These are phyloP conservation scores for Phoebastria nigripes DNA, from an alignment of 2,797 vertebrate species.

Conservation along the genomic window DNA sequence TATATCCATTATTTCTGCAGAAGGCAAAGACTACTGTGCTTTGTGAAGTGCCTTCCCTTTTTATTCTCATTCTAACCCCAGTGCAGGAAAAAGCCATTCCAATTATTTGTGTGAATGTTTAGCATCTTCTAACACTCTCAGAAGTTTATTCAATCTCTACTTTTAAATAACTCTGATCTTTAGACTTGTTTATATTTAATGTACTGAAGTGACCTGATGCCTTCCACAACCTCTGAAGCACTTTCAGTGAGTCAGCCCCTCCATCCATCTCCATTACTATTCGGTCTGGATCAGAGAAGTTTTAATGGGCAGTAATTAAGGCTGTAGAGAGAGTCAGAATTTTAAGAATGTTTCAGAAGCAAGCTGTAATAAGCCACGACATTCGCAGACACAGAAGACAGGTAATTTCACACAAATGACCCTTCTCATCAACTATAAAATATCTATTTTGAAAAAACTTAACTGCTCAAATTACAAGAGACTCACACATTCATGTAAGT, in stretches of 20 bases:
- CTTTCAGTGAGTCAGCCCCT: neutral
- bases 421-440: neutral
- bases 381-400: rapidly evolving
- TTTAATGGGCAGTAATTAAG: neutral
- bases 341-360: neutral
- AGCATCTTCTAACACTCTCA: neutral
- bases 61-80: neutral
- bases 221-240: neutral
- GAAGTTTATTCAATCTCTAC: neutral
- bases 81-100: neutral
- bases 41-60: neutral
- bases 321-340: neutral
- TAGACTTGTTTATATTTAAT: neutral
- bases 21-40: neutral
- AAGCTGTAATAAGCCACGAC: neutral
- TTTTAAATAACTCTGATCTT: neutral
- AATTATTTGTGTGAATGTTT: neutral
- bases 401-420: neutral
- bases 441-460: neutral
- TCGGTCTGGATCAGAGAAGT: neutral
- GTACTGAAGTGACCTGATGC: neutral
- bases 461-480: neutral
- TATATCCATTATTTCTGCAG: neutral
- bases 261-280: neutral
- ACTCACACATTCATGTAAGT: neutral